Percentiles rank a stretch among this genome's conserved stretches.
Evolutionary conservation across 2,888 invertebrate genomes (phyloP).

Genomic region (Perizoma flavofasciatum): DNA sequence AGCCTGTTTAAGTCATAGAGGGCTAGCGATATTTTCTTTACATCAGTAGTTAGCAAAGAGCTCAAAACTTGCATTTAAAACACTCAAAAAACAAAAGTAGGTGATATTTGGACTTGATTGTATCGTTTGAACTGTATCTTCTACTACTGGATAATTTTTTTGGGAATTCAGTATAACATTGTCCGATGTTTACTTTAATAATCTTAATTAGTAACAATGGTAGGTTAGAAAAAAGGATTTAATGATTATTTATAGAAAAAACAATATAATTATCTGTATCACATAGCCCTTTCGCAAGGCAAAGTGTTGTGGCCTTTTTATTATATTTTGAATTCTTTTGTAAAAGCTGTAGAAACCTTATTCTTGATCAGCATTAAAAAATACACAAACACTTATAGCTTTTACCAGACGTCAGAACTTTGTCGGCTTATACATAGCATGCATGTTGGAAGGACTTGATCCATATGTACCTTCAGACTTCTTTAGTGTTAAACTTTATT

Average conservation of each 20-base stretch:
- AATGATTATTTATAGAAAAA: neutral
- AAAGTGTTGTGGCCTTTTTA: neutral
- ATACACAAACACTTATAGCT: constrained; percentile 1
- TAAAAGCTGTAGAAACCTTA: neutral
- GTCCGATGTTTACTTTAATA: too few relatives aligned
- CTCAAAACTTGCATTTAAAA: neutral
- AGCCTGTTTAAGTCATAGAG: neutral
- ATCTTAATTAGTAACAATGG: too few relatives aligned
- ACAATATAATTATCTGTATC: neutral
- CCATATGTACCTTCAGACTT: constrained; percentile 12
- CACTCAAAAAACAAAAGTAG: neutral
- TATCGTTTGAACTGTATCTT: neutral
- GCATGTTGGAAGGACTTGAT: constrained; percentile 21
- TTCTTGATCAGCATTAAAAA: too few relatives aligned
- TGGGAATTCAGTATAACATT: too few relatives aligned
- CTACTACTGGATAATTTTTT: neutral
- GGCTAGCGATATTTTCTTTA: neutral
- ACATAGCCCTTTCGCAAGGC: neutral
- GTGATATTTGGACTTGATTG: neutral
- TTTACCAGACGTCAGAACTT: constrained; percentile 13
- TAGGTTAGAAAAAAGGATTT: too few relatives aligned
- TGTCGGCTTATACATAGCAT: constrained; percentile 17
- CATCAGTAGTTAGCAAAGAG: neutral
- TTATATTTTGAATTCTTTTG: neutral
- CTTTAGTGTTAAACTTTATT: neutral